A percentile compares a stretch with the other conserved stretches of the same genome.
Evolutionary conservation across 2,797 vertebrate species (phyloP).

Genomic region (Philypnodon macrostomus): DNA sequence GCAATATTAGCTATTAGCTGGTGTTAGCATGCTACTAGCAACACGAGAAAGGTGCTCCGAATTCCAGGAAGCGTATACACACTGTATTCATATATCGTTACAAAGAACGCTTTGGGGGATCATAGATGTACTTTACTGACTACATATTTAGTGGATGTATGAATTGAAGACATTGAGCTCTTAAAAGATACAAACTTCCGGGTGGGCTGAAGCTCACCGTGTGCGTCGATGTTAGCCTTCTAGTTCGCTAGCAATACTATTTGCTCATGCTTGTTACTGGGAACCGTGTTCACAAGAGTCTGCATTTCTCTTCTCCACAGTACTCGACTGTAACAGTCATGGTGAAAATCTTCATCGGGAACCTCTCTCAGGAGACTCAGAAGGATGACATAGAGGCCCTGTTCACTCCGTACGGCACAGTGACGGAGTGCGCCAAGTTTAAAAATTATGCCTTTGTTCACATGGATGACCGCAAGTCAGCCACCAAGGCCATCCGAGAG

Average conservation of each 20-base stretch:
- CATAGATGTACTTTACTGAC: too few species aligned
- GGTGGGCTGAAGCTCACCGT: neutral
- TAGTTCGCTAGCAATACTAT: constrained; percentile 25
- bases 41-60: constrained; percentile 1
- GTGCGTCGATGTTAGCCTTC: constrained; percentile 21
- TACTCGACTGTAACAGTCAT: constrained; percentile 53
- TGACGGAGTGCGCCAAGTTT: constrained; percentile 81
- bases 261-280: neutral
- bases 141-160: too few species aligned
- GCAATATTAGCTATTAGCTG: constrained; percentile 19
- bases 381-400: constrained; percentile 78
- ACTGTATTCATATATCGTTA: too few species aligned
- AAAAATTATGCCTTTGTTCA: constrained; percentile 83
- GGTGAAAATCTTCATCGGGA: constrained; percentile 86
- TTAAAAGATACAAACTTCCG: neutral
- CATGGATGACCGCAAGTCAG: constrained; percentile 80
- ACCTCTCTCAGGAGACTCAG: constrained; percentile 73
- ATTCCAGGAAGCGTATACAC: constrained; percentile 9
- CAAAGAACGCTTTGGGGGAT: too few species aligned
- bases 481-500: constrained; percentile 79
- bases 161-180: too few species aligned
- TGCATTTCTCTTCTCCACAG: neutral
- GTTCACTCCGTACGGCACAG: constrained; percentile 74
- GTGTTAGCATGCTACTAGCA: constrained; percentile 32
- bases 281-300: neutral